Evolutionary conservation across 2,113 vertebrate genomes (phyloP).

Genomic region (Scalopus aquaticus): DNA sequence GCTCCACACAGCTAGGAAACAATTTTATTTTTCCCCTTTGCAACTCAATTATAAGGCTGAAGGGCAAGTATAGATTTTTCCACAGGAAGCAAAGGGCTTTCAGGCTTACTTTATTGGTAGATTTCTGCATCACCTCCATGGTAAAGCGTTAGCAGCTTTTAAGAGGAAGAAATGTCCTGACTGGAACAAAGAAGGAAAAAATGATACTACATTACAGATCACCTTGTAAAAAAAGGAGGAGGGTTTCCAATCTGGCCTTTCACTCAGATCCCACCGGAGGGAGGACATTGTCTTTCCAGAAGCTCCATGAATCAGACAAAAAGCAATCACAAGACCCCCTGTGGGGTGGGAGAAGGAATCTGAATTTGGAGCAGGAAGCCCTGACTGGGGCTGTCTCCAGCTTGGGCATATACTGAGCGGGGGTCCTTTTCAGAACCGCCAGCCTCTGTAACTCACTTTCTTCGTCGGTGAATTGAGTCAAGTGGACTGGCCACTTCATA

Average conservation of each 20-base stretch:
- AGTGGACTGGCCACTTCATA: neutral
- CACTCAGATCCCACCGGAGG: neutral
- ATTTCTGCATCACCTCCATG: neutral
- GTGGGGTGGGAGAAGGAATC: neutral
- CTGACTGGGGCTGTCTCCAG: neutral
- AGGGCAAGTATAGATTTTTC: slow-evolving; percentile 66
- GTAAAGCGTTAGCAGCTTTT: slow-evolving; percentile 49
- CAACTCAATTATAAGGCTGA: slow-evolving; percentile 68
- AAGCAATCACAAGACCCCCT: neutral
- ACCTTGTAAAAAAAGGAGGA: neutral
- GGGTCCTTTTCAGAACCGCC: neutral
- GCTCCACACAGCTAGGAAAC: slow-evolving; percentile 59
- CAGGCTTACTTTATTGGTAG: slow-evolving; percentile 40
- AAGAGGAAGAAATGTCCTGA: slow-evolving; percentile 11
- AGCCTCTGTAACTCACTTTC: neutral
- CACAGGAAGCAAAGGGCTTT: slow-evolving; percentile 55
- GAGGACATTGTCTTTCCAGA: neutral
- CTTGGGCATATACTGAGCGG: neutral
- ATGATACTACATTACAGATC: neutral
- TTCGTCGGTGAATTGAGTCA: neutral
- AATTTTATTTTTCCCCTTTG: slow-evolving; percentile 64
- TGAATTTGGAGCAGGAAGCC: neutral
- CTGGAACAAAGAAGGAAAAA: slow-evolving; percentile 8
- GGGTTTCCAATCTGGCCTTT: neutral
- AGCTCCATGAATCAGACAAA: neutral